Conservation (phyloP, 2,797 vertebrate genomes). For the Malurus leucopterus region DNA sequence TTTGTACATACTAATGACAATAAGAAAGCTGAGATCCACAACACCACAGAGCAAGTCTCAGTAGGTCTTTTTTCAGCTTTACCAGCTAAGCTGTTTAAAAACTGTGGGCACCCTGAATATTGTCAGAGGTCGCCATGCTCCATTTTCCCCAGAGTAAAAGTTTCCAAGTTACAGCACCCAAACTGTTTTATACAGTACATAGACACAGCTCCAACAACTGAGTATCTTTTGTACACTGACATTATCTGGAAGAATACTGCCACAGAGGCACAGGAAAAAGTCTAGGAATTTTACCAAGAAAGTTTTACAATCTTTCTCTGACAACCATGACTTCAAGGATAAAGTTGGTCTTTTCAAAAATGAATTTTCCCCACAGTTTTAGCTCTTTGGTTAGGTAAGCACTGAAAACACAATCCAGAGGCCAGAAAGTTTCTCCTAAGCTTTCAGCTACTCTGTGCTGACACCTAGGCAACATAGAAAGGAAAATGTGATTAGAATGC, state of each 20-base stretch:
- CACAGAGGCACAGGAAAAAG: background rate
- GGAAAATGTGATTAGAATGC: constrained; percentile 52
- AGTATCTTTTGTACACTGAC: background rate
- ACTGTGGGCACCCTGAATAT: background rate
- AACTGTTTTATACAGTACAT: background rate
- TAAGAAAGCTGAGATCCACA: background rate
- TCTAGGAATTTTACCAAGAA: background rate
- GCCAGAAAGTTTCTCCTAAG: constrained; percentile 17
- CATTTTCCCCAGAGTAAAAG: background rate
- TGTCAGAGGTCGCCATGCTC: background rate
- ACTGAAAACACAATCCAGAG: constrained; percentile 5
- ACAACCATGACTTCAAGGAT: background rate
- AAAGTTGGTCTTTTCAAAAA: background rate
- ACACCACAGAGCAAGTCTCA: background rate
- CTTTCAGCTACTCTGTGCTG: constrained; percentile 15
- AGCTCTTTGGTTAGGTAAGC: constrained; percentile 20
- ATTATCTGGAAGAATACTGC: background rate
- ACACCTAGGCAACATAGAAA: constrained; percentile 41
- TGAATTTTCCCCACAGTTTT: background rate
- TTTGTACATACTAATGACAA: background rate
- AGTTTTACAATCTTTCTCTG: background rate
- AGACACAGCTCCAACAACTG: background rate
- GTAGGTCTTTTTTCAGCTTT: background rate
- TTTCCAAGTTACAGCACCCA: background rate
- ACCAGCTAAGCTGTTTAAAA: background rate